Evolutionary conservation across 2,888 invertebrate genomes (phyloP).

Genomic region (Bibio marci): DNA sequence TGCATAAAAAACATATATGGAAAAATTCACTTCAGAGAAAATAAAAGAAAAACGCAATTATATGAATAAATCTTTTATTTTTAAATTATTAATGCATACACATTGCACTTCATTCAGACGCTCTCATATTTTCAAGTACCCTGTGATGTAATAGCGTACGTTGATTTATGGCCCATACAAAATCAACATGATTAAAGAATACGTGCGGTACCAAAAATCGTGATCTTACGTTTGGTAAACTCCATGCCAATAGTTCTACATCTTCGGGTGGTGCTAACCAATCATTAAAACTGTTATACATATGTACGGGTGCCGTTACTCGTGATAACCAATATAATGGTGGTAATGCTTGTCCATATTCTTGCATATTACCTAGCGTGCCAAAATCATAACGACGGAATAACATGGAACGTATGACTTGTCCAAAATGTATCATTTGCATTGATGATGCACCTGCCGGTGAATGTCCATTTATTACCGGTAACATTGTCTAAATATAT

Average conservation of each 20-base stretch:
- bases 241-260: slow-evolving; percentile 28
- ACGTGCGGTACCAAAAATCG: slow-evolving; percentile 30
- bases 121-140: background rate
- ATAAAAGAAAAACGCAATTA: no score
- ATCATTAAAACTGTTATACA: slow-evolving; percentile 36
- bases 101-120: background rate
- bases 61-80: no score
- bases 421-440: slow-evolving; percentile 1
- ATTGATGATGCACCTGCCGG: slow-evolving; percentile 14
- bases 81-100: no score
- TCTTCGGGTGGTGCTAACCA: slow-evolving; percentile 36
- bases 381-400: slow-evolving; percentile 16
- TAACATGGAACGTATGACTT: background rate
- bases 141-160: slow-evolving; percentile 21
- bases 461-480: slow-evolving; percentile 19
- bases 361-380: slow-evolving; percentile 17
- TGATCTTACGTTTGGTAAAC: slow-evolving; percentile 17
- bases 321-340: slow-evolving; percentile 30
- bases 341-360: slow-evolving; percentile 25
- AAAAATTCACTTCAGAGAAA: no score
- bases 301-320: slow-evolving; percentile 27
- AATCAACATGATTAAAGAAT: slow-evolving; percentile 30
- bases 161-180: slow-evolving; percentile 27
- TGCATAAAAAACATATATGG: no score
- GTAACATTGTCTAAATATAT: background rate